A percentile compares a stretch with the other conserved stretches of the same genome.
These are phyloP conservation scores for Drosophila longiperda DNA, from an alignment of 2,888 invertebrate species.

Conservation along the genomic window DNA sequence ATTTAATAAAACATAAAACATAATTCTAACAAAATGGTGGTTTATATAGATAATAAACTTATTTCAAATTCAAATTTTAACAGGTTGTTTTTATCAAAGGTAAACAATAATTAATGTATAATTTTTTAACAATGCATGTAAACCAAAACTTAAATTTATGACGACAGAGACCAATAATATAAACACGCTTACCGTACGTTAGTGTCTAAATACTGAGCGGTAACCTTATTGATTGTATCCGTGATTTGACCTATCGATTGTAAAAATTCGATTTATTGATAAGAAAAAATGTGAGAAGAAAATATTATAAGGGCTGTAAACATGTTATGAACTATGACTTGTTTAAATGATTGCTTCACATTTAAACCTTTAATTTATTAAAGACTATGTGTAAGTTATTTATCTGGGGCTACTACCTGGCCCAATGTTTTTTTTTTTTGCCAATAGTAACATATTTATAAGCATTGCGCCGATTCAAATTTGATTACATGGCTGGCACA, in stretches of 20 bases:
- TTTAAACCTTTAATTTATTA: background rate
- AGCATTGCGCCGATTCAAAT: background rate
- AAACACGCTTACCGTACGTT: background rate
- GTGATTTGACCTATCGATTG: background rate
- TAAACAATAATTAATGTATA: background rate
- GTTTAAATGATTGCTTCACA: background rate
- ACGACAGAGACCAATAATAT: conserved; percentile 23
- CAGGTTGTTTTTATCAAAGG: background rate
- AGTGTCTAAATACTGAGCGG: background rate
- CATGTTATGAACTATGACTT: background rate
- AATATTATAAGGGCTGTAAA: background rate
- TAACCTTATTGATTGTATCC: background rate
- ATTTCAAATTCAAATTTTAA: background rate
- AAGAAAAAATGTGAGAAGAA: background rate
- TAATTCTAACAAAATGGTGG: background rate
- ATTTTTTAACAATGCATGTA: background rate
- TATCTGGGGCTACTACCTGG: background rate
- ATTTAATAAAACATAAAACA: background rate
- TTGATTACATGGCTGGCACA: background rate
- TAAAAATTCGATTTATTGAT: no score
- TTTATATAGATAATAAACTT: background rate
- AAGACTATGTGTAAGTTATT: background rate
- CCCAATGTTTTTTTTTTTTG: background rate
- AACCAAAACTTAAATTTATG: conserved; percentile 10
- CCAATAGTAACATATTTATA: background rate